Conservation (phyloP, 2,888 invertebrate species). For the Drosophila paracracens region DNA sequence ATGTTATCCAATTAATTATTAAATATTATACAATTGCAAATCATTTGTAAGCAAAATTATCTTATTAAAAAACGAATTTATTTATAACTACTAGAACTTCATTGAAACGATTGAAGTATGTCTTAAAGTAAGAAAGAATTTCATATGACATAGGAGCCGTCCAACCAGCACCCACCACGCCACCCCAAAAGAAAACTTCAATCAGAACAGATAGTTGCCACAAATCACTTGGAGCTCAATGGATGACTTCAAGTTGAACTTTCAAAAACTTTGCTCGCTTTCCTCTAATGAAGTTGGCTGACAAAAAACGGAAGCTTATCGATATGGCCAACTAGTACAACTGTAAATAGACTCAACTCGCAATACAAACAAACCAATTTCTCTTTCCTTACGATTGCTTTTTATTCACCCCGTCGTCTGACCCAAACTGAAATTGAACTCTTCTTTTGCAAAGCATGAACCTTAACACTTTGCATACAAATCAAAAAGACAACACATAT, state of each 20-base stretch:
- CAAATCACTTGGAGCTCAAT: conserved; percentile 45
- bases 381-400: conserved; percentile 11
- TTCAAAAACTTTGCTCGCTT: conserved; percentile 55
- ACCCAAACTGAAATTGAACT: conserved; percentile 71
- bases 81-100: neutral
- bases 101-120: neutral
- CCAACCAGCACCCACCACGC: neutral
- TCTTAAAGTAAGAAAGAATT: neutral
- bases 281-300: conserved; percentile 64
- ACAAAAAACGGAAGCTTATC: conserved; percentile 66
- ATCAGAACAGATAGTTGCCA: conserved; percentile 28
- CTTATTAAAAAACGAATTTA: neutral
- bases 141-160: neutral
- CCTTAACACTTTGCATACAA: conserved; percentile 78
- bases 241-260: conserved; percentile 44
- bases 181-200: neutral
- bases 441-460: conserved; percentile 54
- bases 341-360: conserved; percentile 55
- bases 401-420: conserved; percentile 20
- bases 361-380: conserved; percentile 67
- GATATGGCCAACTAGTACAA: conserved; percentile 72
- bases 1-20: neutral
- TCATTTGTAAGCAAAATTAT: neutral
- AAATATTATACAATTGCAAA: neutral
- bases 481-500: conserved; percentile 63